Evolutionary conservation across 2,797 vertebrate genomes (phyloP).

Genomic region (Thaleichthys pacificus): DNA sequence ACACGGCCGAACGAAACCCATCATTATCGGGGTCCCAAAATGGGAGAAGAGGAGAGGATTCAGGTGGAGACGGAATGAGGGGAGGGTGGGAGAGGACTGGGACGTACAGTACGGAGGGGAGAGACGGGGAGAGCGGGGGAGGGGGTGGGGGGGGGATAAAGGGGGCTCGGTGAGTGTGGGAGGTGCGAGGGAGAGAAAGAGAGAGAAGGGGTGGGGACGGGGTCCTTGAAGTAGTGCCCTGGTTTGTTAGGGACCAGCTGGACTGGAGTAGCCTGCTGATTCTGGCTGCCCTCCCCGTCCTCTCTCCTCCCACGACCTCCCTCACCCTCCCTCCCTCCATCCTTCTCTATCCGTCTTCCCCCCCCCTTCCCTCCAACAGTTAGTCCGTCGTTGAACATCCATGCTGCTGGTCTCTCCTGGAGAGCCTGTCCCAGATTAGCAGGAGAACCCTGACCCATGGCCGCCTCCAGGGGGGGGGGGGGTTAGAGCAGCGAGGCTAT

Average conservation of each 20-base stretch:
- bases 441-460: background rate
- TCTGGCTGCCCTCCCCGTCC: slow-evolving; percentile 48
- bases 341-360: no score
- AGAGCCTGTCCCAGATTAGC: background rate
- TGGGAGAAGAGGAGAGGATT: slow-evolving; percentile 39
- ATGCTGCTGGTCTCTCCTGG: background rate
- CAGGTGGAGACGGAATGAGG: slow-evolving; percentile 49
- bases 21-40: slow-evolving; percentile 77
- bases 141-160: slow-evolving; percentile 54
- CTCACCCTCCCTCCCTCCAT: no score
- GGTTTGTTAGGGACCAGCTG: slow-evolving; percentile 64
- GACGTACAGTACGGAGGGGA: slow-evolving; percentile 50
- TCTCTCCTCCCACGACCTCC: slow-evolving; percentile 16
- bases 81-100: background rate
- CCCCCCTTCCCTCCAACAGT: no score
- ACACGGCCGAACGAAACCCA: slow-evolving; percentile 67
- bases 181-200: slow-evolving; percentile 1
- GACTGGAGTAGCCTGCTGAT: slow-evolving; percentile 60
- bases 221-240: slow-evolving; percentile 62
- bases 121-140: slow-evolving; percentile 59
- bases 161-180: background rate
- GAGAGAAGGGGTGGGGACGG: slow-evolving; percentile 6
- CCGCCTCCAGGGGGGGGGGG: no score
- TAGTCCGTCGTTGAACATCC: background rate
- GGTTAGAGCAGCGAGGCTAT: no score